Conservation (phyloP, 2,113 vertebrate species). For the Laterallus jamaicensis region DNA sequence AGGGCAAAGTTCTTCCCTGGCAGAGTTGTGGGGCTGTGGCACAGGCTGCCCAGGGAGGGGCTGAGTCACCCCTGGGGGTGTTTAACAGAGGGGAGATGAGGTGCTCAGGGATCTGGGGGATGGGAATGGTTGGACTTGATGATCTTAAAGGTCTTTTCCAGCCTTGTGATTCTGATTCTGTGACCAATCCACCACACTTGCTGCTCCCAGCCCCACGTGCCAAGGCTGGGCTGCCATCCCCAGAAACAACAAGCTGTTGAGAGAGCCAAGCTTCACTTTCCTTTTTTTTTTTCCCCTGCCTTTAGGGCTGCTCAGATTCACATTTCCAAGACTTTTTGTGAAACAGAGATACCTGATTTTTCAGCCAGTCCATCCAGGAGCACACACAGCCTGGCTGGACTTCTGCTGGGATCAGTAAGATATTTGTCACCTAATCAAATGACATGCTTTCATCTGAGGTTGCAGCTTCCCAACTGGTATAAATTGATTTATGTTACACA, state of each 20-base stretch:
- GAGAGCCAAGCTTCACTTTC: neutral
- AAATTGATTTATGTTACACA: neutral
- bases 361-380: neutral
- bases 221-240: neutral
- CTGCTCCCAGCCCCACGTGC: neutral
- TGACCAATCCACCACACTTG: neutral
- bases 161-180: too few relatives aligned
- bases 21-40: too few relatives aligned
- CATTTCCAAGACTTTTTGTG: neutral
- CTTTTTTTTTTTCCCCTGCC: neutral
- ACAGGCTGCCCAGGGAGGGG: too few relatives aligned
- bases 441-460: neutral
- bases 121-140: too few relatives aligned
- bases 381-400: neutral
- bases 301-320: neutral
- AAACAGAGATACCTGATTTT: neutral
- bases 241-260: neutral
- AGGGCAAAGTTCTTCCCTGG: too few relatives aligned
- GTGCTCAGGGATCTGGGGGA: too few relatives aligned
- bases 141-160: too few relatives aligned
- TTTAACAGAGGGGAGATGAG: too few relatives aligned
- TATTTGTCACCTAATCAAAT: constrained; percentile 28
- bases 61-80: too few relatives aligned
- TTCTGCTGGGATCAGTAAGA: neutral
- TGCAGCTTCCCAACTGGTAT: neutral